Percentiles rank a stretch among this genome's conserved stretches.
Conservation (phyloP, 2,797 vertebrate species). For the Helicolenus hilgendorfi region DNA sequence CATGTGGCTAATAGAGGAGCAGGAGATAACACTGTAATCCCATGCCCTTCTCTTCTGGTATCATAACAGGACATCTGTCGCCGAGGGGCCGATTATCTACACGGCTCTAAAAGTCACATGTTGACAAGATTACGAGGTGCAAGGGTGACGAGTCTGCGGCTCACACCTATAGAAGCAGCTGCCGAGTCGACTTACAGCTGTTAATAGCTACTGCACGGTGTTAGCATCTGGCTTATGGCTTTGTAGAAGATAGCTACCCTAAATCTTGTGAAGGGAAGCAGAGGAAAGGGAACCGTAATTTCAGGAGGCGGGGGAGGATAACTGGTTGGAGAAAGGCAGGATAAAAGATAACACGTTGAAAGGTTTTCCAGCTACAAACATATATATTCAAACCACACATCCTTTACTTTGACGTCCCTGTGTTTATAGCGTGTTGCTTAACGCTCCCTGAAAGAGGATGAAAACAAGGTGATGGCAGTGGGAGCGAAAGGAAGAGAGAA, state of each 20-base stretch:
- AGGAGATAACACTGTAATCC: conserved; percentile 51
- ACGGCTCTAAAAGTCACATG: conserved; percentile 68
- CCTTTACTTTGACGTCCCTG: conserved; percentile 22
- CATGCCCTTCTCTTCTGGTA: conserved; percentile 45
- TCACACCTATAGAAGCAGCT: conserved; percentile 75
- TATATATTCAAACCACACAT: conserved; percentile 11
- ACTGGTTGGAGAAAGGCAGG: neutral
- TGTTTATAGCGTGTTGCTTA: conserved; percentile 47
- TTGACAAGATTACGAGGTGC: conserved; percentile 78
- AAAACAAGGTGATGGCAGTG: conserved; percentile 18
- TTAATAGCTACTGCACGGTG: conserved; percentile 61
- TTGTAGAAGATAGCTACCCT: conserved; percentile 36
- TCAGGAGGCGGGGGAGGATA: neutral
- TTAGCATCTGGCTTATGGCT: conserved; percentile 62
- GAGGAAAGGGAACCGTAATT: conserved; percentile 25
- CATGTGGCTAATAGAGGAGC: conserved; percentile 23
- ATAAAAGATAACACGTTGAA: conserved; percentile 32
- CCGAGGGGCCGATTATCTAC: conserved; percentile 65
- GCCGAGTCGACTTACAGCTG: conserved; percentile 62
- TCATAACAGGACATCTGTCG: conserved; percentile 69
- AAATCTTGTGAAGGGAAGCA: conserved; percentile 47
- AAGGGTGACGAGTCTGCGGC: conserved; percentile 59
- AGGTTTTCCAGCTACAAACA: conserved; percentile 19
- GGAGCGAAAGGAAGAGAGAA: neutral
- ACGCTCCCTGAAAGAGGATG: conserved; percentile 33